A percentile compares a stretch with the other conserved stretches of the same genome.
Evolutionary conservation across 2,888 invertebrate species (phyloP).

Genomic region (Rhamnusium bicolor): DNA sequence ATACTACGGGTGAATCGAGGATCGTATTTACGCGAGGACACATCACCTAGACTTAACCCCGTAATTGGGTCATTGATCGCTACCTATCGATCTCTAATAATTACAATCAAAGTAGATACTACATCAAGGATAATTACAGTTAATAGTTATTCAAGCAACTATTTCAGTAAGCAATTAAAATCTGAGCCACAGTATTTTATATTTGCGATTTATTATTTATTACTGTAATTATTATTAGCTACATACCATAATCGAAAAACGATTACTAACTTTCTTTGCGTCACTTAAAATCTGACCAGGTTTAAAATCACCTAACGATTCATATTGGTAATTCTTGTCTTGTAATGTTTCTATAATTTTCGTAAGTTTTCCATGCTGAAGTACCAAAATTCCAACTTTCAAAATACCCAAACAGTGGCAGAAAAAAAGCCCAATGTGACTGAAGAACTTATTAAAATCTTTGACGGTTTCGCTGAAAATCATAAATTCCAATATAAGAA

Average conservation of each 20-base stretch:
- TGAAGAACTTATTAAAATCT: slow-evolving; percentile 30
- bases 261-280: slow-evolving; percentile 14
- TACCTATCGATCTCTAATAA: too few relatives aligned
- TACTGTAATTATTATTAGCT: not conserved
- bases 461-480: slow-evolving; percentile 27
- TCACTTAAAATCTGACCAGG: slow-evolving; percentile 24
- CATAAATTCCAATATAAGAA: slow-evolving; percentile 22
- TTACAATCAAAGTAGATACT: too few relatives aligned
- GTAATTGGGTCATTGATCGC: too few relatives aligned
- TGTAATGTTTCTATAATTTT: slow-evolving; percentile 21
- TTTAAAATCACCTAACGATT: slow-evolving; percentile 17
- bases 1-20: too few relatives aligned
- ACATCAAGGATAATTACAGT: too few relatives aligned
- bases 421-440: slow-evolving; percentile 32
- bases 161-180: too few relatives aligned
- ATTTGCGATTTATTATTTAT: too few relatives aligned
- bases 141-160: too few relatives aligned
- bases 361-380: slow-evolving; percentile 12
- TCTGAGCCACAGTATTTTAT: too few relatives aligned
- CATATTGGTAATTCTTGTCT: slow-evolving; percentile 32
- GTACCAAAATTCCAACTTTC: slow-evolving; percentile 19
- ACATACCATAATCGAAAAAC: slow-evolving; percentile 14
- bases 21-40: too few relatives aligned
- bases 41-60: too few relatives aligned
- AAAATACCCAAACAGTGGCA: slow-evolving; percentile 27